These are phyloP conservation scores for Mugil cephalus DNA, from an alignment of 2,113 vertebrate species.

Conservation along the genomic window DNA sequence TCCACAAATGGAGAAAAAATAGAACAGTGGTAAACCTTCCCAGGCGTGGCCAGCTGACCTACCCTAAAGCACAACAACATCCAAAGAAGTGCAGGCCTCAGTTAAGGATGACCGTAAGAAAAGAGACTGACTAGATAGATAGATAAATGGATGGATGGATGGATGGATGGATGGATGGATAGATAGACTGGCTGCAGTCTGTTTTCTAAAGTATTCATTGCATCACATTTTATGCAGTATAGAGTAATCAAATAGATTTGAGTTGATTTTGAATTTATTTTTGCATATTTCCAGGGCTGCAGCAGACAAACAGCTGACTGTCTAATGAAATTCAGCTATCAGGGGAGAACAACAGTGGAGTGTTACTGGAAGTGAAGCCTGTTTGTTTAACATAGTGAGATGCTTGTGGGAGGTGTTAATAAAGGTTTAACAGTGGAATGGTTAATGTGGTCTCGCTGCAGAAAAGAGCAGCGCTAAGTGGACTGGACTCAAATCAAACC, in stretches of 20 bases:
- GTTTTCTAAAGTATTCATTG: too few species aligned
- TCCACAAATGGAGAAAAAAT: too few species aligned
- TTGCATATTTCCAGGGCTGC: neutral
- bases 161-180: too few species aligned
- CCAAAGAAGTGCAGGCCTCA: too few species aligned
- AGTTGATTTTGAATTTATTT: neutral
- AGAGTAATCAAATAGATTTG: constrained; percentile 6
- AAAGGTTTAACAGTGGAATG: neutral
- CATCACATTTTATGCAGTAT: too few species aligned
- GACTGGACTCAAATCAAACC: constrained; percentile 18
- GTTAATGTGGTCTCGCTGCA: constrained; percentile 4
- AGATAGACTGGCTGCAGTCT: too few species aligned
- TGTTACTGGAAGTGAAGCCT: constrained; percentile 5
- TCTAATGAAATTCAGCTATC: constrained; percentile 5
- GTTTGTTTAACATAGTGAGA: neutral
- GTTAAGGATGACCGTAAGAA: too few species aligned
- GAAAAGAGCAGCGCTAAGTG: neutral
- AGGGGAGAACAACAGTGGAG: neutral
- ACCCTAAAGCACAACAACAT: too few species aligned
- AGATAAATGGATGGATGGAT: too few species aligned
- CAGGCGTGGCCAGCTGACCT: too few species aligned
- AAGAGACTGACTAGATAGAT: too few species aligned
- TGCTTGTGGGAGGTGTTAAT: neutral
- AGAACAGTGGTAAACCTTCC: too few species aligned
- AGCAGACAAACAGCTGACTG: constrained; percentile 4